Conservation (phyloP, 2,888 invertebrate genomes). For the Tetramorium bicarinatum region DNA sequence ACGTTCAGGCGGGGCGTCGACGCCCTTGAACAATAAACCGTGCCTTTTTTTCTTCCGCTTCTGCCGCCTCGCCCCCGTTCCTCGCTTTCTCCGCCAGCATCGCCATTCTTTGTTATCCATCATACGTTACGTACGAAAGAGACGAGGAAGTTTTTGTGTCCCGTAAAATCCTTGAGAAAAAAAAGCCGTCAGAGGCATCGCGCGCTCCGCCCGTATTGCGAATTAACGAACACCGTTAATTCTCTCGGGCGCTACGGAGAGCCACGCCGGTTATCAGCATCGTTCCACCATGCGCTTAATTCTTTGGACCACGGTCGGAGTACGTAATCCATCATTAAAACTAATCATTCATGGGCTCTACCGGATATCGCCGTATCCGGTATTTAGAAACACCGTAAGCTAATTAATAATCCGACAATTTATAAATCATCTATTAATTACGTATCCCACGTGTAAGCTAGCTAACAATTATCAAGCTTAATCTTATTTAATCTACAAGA, state of each 20-base stretch:
- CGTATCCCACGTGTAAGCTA: background rate
- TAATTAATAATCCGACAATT: slow-evolving; percentile 22
- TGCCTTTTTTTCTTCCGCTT: slow-evolving; percentile 25
- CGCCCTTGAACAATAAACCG: slow-evolving; percentile 75
- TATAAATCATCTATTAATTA: slow-evolving; percentile 28
- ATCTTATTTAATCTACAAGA: slow-evolving; percentile 1
- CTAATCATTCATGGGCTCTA: slow-evolving; percentile 24
- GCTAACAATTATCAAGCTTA: background rate
- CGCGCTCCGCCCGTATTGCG: slow-evolving; percentile 19
- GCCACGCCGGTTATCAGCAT: slow-evolving; percentile 27
- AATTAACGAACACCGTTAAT: slow-evolving; percentile 57
- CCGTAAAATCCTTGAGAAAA: slow-evolving; percentile 25
- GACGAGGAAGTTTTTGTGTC: slow-evolving; percentile 40
- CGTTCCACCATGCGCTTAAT: slow-evolving; percentile 30
- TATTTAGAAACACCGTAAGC: slow-evolving; percentile 39
- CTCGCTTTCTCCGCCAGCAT: background rate
- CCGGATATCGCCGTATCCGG: slow-evolving; percentile 55
- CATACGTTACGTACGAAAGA: slow-evolving; percentile 34
- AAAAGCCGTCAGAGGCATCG: slow-evolving; percentile 12
- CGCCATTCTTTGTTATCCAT: slow-evolving; percentile 36
- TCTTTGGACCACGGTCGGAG: slow-evolving; percentile 24
- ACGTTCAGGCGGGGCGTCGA: slow-evolving; percentile 66
- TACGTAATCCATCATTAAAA: slow-evolving; percentile 41
- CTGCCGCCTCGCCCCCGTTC: background rate
- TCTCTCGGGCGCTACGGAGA: slow-evolving; percentile 40